Percentiles rank a stretch among this genome's conserved stretches.
Conservation (phyloP, 1,140 invertebrate species). For the Pogonognathellus flavescens region DNA sequence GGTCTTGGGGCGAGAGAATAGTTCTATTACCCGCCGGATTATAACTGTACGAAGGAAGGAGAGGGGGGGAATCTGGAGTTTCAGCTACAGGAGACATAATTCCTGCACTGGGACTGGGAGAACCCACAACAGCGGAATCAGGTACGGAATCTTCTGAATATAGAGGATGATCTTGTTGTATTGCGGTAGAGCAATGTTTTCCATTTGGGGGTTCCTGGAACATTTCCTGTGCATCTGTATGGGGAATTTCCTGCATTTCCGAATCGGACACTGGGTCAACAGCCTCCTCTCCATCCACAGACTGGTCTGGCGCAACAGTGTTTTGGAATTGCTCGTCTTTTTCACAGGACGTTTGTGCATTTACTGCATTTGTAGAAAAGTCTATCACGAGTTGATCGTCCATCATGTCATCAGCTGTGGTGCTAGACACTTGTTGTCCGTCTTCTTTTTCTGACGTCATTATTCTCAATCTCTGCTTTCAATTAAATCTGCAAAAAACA, state of each 20-base stretch:
- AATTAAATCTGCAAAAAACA: not conserved
- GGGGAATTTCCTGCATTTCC: not conserved
- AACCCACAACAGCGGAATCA: not conserved
- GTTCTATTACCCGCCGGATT: too few species aligned
- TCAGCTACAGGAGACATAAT: not conserved
- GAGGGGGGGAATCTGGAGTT: slow-evolving; percentile 5
- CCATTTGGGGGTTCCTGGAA: not conserved
- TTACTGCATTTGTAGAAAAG: not conserved
- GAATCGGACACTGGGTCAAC: not conserved
- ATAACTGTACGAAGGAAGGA: not conserved
- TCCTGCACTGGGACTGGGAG: not conserved
- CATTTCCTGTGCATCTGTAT: not conserved
- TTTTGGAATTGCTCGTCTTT: too few species aligned
- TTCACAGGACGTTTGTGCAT: not conserved
- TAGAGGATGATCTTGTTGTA: not conserved
- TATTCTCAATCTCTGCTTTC: too few species aligned
- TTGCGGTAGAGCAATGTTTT: not conserved
- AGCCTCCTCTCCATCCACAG: not conserved
- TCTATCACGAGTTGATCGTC: not conserved
- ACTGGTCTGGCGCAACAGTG: not conserved
- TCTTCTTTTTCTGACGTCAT: slow-evolving; percentile 27
- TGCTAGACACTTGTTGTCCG: slow-evolving; percentile 24
- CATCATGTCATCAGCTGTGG: not conserved
- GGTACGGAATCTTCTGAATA: not conserved
- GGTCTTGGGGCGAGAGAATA: not conserved